Percentiles rank a stretch among this genome's conserved stretches.
Evolutionary conservation across 2,888 invertebrate genomes (phyloP).

Genomic region (Pelosia muscerda): DNA sequence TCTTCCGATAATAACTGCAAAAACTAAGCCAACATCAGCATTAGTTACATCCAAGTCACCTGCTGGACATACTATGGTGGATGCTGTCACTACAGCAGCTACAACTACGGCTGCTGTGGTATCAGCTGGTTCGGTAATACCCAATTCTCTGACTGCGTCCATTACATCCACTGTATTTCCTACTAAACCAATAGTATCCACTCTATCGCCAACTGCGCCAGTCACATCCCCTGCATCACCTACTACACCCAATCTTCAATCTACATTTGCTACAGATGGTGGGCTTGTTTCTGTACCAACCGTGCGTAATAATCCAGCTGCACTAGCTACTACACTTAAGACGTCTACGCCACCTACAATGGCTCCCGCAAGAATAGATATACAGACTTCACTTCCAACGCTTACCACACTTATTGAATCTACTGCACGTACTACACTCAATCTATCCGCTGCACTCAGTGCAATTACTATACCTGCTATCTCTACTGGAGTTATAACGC

Average conservation of each 20-base stretch:
- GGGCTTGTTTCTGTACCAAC: background rate
- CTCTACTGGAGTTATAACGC: background rate
- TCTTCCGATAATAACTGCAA: background rate
- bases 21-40: background rate
- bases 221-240: background rate
- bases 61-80: constrained; percentile 17
- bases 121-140: background rate
- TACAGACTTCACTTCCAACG: background rate
- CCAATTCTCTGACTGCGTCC: background rate
- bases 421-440: background rate
- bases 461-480: background rate
- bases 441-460: background rate
- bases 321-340: background rate
- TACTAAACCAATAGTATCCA: background rate
- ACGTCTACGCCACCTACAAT: background rate
- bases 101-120: constrained; percentile 22
- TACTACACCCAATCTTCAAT: background rate
- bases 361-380: background rate
- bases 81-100: background rate
- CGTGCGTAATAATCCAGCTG: background rate
- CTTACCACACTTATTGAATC: background rate
- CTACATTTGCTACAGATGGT: background rate
- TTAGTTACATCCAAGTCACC: background rate
- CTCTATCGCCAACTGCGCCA: background rate
- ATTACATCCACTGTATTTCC: background rate